Base-by-base conservation (phyloP, 1,140 invertebrate genomes). In the Phortica variegata region DNA sequence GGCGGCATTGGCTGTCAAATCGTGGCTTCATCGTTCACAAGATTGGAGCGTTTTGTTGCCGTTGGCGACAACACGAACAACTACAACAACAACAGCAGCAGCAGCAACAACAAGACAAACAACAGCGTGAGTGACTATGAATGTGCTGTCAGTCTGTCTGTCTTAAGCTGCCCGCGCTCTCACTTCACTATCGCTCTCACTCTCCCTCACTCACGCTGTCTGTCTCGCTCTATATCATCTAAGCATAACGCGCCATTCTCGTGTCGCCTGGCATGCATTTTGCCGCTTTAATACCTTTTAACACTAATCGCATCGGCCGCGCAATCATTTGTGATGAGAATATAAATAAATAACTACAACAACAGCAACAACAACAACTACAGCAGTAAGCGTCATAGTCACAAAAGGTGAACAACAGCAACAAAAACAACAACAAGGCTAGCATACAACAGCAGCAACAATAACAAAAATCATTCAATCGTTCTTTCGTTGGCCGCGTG, bases 231-330 rank as follows among this genome's bases (percentile, higher is more conserved):
- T 15, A 20, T 48, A 31, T 36, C 44, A n/a, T 32, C 17, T 43
- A 18, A 29, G 32, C 6, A 29, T 6, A 29, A 12, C 26, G 26
- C 6, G 12, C 12, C 32, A 43, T 49, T 15, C 46, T 9, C 37
- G 49, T 45, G 29, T 38, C 43, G 55, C 66, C 45, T 66, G 61
- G 46, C 66, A 60, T 68, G 65, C 63, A 68, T 68, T 26, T 68
- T 68, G 63, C 63, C 63, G 63, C 63, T 68, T 68, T 68, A 68
- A 68, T 68, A 68, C 63, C 63, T 68, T 68, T 68, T 68, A 68
- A 68, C 63, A 68, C 63, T 68, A 68, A 68, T 68, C 63, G 63
- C 63, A 68, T 68, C 63, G 65, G 63, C 61, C 63, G 58, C 60
- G 63, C 63, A 68, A 68, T 68, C 63, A 68, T 65, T 68, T 68